Conservation (phyloP, 2,888 invertebrate species). For the Cheilosia variabilis region DNA sequence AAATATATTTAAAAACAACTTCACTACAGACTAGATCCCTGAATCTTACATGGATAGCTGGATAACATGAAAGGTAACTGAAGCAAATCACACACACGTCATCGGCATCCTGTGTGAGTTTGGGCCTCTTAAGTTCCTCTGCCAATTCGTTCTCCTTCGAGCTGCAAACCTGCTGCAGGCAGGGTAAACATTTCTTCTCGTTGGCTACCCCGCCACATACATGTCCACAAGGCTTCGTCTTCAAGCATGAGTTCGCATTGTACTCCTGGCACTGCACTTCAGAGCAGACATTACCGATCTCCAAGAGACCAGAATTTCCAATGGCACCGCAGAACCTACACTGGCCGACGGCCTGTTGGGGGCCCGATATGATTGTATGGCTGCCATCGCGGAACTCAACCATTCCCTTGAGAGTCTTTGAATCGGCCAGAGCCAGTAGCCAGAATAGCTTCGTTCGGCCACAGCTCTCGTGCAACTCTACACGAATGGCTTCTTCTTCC, state of each 20-base stretch:
- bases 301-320: slow-evolving; percentile 92
- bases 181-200: slow-evolving; percentile 94
- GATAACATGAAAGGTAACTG: slow-evolving; percentile 91
- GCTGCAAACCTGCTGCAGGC: slow-evolving; percentile 93
- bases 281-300: slow-evolving; percentile 96
- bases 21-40: neutral
- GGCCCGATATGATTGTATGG: slow-evolving; percentile 83
- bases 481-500: slow-evolving; percentile 97
- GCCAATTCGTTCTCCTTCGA: slow-evolving; percentile 81
- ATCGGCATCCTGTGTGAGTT: slow-evolving; percentile 96
- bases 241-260: slow-evolving; percentile 89
- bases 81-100: slow-evolving; percentile 99
- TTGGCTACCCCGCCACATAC: slow-evolving; percentile 96
- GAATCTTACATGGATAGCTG: slow-evolving; percentile 91
- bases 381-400: slow-evolving; percentile 94
- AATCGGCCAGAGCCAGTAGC: slow-evolving; percentile 96
- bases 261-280: slow-evolving; percentile 95
- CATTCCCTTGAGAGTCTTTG: slow-evolving; percentile 94
- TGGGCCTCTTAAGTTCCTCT: slow-evolving; percentile 81
- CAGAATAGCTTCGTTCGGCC: slow-evolving; percentile 98
- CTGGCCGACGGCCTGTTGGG: slow-evolving; percentile 86
- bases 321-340: slow-evolving; percentile 96
- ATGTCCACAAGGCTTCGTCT: slow-evolving; percentile 94
- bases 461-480: slow-evolving; percentile 98
- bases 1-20: neutral